phyloP scores from a whole-genome alignment of 1,140 invertebrate genomes.

The Adelges cooleyi region DNA sequence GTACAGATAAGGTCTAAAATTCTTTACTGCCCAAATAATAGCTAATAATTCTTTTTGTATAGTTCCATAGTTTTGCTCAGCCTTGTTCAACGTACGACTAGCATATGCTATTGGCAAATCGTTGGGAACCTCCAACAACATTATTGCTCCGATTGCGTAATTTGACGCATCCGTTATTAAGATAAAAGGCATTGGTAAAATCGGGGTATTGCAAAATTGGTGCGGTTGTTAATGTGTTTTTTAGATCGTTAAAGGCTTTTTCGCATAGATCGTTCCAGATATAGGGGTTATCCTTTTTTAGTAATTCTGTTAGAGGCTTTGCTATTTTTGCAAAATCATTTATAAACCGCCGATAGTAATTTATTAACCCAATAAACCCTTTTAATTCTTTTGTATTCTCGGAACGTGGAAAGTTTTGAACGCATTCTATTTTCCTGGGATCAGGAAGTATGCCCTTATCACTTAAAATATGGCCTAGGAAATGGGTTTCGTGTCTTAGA shows the following conservation, averaged over 20 bases:
- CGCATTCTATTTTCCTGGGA: too few relatives aligned
- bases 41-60: constrained; percentile 43
- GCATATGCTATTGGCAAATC: constrained; percentile 34
- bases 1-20: constrained; percentile 41
- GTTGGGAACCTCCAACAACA: constrained; percentile 1
- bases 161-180: constrained; percentile 46
- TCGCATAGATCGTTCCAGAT: not conserved
- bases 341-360: too few relatives aligned
- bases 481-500: too few relatives aligned
- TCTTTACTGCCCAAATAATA: constrained; percentile 41
- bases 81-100: constrained; percentile 33
- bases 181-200: constrained; percentile 40
- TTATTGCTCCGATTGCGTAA: constrained; percentile 20
- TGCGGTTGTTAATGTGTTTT: constrained; percentile 35
- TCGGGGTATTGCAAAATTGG: constrained; percentile 36
- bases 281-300: constrained; percentile 29
- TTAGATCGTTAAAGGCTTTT: not conserved
- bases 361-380: too few relatives aligned
- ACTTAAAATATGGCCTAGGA: too few relatives aligned
- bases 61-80: constrained; percentile 34
- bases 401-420: too few relatives aligned
- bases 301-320: constrained; percentile 36
- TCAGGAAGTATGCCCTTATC: too few relatives aligned
- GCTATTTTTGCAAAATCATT: too few relatives aligned
- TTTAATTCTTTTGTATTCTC: too few relatives aligned